A percentile compares a stretch with the other conserved stretches of the same genome.
These are phyloP conservation scores for Octonoba sinensis DNA, from an alignment of 2,888 invertebrate species.

Conservation along the genomic window DNA sequence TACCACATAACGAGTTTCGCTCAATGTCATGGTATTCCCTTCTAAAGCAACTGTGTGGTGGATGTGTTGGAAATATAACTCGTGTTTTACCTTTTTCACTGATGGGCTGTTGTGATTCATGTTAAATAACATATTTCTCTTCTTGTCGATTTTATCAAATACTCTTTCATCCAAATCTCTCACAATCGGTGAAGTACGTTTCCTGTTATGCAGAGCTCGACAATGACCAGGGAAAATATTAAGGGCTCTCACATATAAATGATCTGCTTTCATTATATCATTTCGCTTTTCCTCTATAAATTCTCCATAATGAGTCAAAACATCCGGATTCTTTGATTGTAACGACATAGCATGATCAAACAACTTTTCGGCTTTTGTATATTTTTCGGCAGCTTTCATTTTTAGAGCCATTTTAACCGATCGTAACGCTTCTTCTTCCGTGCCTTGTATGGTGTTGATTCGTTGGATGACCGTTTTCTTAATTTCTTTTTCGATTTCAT, in stretches of 20 bases:
- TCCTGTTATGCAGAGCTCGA: conserved; percentile 82
- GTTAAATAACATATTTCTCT: conserved; percentile 83
- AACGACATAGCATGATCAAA: conserved; percentile 92
- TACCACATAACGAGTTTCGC: conserved; percentile 89
- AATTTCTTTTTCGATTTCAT: no score
- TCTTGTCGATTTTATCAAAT: conserved; percentile 84
- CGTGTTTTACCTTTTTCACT: conserved; percentile 88
- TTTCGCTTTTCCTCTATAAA: conserved; percentile 87
- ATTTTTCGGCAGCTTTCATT: conserved; percentile 85
- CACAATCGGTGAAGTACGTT: conserved; percentile 85
- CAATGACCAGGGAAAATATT: conserved; percentile 85
- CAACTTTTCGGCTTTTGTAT: conserved; percentile 86
- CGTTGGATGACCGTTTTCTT: no score
- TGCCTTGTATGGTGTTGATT: conserved; percentile 46
- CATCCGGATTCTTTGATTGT: conserved; percentile 91
- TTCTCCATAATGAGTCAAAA: conserved; percentile 92
- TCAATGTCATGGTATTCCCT: conserved; percentile 95
- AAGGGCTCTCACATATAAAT: conserved; percentile 85
- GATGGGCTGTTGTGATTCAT: conserved; percentile 86
- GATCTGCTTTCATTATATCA: conserved; percentile 90
- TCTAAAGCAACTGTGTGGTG: conserved; percentile 98
- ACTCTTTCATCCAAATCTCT: conserved; percentile 88
- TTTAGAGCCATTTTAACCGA: conserved; percentile 87
- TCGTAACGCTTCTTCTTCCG: conserved; percentile 82
- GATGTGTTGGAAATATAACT: conserved; percentile 80